Base-by-base conservation (phyloP, 2,113 vertebrate genomes). In the Alosa alosa region DNA sequence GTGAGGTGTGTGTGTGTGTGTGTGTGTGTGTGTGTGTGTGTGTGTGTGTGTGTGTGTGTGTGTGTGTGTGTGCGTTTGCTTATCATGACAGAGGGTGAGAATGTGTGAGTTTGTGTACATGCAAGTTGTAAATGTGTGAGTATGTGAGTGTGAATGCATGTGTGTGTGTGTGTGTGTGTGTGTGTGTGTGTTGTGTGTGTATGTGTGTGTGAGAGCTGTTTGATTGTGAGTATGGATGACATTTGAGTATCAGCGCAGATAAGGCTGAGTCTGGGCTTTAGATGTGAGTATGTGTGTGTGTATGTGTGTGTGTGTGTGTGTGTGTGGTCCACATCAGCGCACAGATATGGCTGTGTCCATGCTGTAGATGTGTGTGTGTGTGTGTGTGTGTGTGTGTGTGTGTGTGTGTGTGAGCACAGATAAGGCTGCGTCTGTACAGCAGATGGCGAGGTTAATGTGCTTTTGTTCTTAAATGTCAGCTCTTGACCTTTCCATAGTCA, bases 401-500 rank as follows among this genome's bases (percentile, higher is more conserved):
- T 13, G 49, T 50, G 49, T 52, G 50, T n/a, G 64, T 68, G 64
- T 31, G n/a, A 1, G 25, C 49, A 36, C 1, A 83, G 50, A 20
- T 84, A 6, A 52, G 4, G 6, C 45, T 41, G 47, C 39, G 17
- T 84, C 17, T 52, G 60, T 86, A 60, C 78, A 81, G 41, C 39
- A 82, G 78, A 75, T 81, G 46, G 82, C 8, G 72, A 83, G 89
- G 86, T 89, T 94, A 86, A 86, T 91, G 87, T 89, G 91, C 84
- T 93, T 94, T 92, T 90, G 88, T 84, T 86, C 89, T 92, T 92
- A 94, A 95, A 96, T 95, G 95, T 95, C 94, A 95, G 93, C 88
- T 81, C 84, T 18, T 94, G 95, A 95, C 95, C 95, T 95, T 95
- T 93, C 90, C 90, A 82, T 88, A 91, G 91, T 92, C 92, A 95